Conservation (phyloP, 2,797 vertebrate genomes). For the Enteromius thamalakanensis region DNA sequence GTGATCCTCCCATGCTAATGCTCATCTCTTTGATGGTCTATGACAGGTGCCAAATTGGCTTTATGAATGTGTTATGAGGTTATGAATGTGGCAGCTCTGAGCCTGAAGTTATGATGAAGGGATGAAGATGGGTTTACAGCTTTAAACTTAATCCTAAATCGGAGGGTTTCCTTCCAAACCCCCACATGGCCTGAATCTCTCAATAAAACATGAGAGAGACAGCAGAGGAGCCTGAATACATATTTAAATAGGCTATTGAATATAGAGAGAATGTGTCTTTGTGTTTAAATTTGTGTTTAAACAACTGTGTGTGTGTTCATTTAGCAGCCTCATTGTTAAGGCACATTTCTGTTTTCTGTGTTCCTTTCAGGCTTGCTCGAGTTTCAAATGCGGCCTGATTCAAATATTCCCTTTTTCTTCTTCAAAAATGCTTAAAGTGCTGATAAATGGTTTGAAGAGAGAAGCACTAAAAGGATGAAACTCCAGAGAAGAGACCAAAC, state of each 20-base stretch:
- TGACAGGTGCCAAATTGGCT: slow-evolving; percentile 7
- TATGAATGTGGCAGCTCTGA: slow-evolving; percentile 1
- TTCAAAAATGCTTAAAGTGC: slow-evolving; percentile 41
- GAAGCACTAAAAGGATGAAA: slow-evolving; percentile 29
- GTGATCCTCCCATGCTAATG: neutral
- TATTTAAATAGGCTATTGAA: slow-evolving; percentile 34
- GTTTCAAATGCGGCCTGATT: slow-evolving; percentile 22
- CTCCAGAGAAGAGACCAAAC: slow-evolving; percentile 9
- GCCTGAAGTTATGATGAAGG: slow-evolving; percentile 30
- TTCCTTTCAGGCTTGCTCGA: slow-evolving; percentile 1
- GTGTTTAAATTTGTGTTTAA: slow-evolving; percentile 23
- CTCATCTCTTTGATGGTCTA: neutral
- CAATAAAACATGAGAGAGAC: slow-evolving; percentile 37
- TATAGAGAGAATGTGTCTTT: neutral
- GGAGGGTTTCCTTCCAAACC: slow-evolving; percentile 27
- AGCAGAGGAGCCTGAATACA: slow-evolving; percentile 36
- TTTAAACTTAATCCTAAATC: slow-evolving; percentile 27
- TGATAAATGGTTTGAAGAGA: slow-evolving; percentile 47
- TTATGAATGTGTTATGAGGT: neutral
- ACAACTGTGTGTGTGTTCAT: neutral
- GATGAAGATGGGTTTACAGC: slow-evolving; percentile 27
- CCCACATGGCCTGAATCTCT: slow-evolving; percentile 42
- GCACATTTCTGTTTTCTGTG: slow-evolving; percentile 5
- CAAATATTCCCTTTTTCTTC: slow-evolving; percentile 41
- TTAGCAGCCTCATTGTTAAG: neutral